Evolutionary conservation across 2,888 invertebrate species (phyloP).

Genomic region (Luperina testacea): DNA sequence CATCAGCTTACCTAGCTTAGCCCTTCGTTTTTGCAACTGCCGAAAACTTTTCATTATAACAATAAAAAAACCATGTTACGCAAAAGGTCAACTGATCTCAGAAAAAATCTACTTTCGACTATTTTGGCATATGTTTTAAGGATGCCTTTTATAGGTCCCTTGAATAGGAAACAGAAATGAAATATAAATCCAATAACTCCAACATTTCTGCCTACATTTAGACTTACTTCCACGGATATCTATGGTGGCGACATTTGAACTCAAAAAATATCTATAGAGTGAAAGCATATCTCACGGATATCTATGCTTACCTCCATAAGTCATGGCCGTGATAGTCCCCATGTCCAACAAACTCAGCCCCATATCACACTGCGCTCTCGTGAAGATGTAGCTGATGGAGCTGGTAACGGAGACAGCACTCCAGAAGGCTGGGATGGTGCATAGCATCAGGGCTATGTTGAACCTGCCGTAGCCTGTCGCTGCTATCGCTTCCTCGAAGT

Average conservation of each 20-base stretch:
- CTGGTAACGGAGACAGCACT: constrained; percentile 93
- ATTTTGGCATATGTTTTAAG: neutral
- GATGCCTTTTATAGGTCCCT: neutral
- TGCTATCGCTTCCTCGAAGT: constrained; percentile 93
- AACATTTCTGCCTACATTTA: neutral
- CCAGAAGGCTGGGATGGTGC: constrained; percentile 92
- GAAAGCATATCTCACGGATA: too few relatives aligned
- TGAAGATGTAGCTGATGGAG: constrained; percentile 93
- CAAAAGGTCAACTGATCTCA: neutral
- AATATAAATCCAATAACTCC: neutral
- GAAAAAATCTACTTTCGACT: neutral
- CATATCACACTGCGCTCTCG: constrained; percentile 94
- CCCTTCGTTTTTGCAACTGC: neutral
- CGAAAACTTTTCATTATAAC: neutral
- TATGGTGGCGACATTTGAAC: too few relatives aligned
- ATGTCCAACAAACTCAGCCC: constrained; percentile 92
- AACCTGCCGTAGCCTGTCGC: constrained; percentile 93
- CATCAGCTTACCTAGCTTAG: neutral
- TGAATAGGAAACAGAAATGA: neutral
- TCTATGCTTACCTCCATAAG: constrained; percentile 91
- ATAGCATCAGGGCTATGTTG: constrained; percentile 91
- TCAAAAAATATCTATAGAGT: too few relatives aligned
- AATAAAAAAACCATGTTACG: neutral
- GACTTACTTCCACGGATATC: too few relatives aligned
- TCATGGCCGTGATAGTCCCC: constrained; percentile 92